Conservation (phyloP, 2,113 vertebrate genomes). For the Sapayoa aenigma region DNA sequence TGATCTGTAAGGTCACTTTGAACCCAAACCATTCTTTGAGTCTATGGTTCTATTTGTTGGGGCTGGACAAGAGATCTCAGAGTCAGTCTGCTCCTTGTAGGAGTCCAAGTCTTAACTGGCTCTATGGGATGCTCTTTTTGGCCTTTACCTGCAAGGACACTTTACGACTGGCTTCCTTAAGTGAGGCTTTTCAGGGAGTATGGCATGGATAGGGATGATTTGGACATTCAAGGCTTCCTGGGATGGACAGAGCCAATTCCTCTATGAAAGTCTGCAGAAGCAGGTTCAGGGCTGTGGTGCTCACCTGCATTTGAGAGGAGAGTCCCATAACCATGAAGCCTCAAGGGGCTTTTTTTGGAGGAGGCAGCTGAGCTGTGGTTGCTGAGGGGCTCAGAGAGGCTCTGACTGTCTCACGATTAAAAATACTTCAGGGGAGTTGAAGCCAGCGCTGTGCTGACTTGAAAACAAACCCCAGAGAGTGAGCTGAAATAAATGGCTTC, state of each 20-base stretch:
- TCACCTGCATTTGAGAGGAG: not conserved
- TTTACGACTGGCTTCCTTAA: not conserved
- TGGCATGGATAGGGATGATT: not conserved
- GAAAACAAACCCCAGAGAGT: slow-evolving; percentile 53
- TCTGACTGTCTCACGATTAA: not conserved
- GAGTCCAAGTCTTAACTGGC: not conserved
- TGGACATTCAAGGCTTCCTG: not conserved
- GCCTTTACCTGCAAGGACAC: not conserved
- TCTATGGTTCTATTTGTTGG: not conserved
- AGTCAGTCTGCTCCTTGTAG: not conserved
- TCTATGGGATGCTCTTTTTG: not conserved
- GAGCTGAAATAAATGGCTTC: slow-evolving; percentile 63
- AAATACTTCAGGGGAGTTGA: slow-evolving; percentile 23
- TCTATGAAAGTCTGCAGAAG: not conserved
- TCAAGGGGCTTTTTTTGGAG: not conserved
- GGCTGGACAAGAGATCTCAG: not conserved
- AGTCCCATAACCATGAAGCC: not conserved
- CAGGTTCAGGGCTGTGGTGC: not conserved
- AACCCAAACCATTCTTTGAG: not conserved
- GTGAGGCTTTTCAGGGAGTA: not conserved
- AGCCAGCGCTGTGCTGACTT: not conserved
- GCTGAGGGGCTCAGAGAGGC: not conserved
- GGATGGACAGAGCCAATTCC: not conserved
- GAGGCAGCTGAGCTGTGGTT: not conserved
- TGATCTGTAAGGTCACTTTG: not conserved